Evolutionary conservation across 2,113 vertebrate species (phyloP), one percentile per base, ranked within the genome.

Genomic region (Entomyzon cyanotis): DNA sequence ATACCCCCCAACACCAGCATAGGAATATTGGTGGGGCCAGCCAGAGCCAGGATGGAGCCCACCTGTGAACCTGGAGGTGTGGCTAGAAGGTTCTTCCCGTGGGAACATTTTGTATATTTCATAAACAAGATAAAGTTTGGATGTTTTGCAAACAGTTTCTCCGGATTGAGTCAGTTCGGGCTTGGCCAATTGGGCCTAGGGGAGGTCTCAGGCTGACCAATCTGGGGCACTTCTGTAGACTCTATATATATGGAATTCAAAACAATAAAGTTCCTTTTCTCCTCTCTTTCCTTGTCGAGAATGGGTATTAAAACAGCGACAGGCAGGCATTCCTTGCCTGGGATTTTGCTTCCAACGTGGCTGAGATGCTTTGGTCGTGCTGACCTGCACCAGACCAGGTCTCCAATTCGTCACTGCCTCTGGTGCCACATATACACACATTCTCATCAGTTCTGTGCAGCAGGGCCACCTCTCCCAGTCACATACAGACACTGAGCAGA

Each of bases 1-100:
- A 46, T 4, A 3, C 0, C 7, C 15, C 5, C 10, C 16, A 37
- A 7, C 0, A 0, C 20, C 60, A 52, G 15, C 30, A 30, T 28
- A 37, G 55, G 39, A 64, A 37, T 33, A 3, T 1, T 46, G 87
- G 33, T 92, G 52, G 44, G n/a, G 70, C 27, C 62, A 70, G 10
- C 11, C 56, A n/a, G 65, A 74, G 41, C 27, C 30, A 17, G 65
- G 20, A 69, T 12, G 12, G 39, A 93, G 25, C 46, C 70, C 37
- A 22, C 8, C 22, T 5, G 1, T 33, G 50, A 28, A 69, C 23
- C 35, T 78, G 28, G n/a, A n/a, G n/a, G n/a, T n/a, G n/a, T n/a
- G n/a, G n/a, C n/a, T n/a, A n/a, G n/a, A n/a, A n/a, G n/a, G n/a
- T n/a, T n/a, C n/a, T n/a, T n/a, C n/a, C n/a, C n/a, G n/a, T n/a